Evolutionary conservation across 2,797 vertebrate genomes (phyloP), one percentile per base, ranked within the genome.

Genomic region (Lagocephalus sceleratus): DNA sequence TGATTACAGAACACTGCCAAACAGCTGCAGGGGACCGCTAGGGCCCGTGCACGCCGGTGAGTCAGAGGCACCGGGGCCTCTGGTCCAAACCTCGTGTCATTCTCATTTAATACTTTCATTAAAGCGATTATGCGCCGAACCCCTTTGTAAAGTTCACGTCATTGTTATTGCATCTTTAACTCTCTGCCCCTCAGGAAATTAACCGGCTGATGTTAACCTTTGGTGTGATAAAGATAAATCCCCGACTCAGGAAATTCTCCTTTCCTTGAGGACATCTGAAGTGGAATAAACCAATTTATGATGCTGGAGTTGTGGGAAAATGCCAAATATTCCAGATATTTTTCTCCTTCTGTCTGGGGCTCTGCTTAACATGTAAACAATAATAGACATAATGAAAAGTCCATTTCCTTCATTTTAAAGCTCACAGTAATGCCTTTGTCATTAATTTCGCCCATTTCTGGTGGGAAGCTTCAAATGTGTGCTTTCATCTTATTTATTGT

Each of bases 101-200:
- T 77, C 68, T 60, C 73, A 65, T 82, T 88, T 81, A 78, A 82
- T 84, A 75, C 82, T 84, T 85, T 83, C 69, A 87, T 86, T 86
- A 81, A 77, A 63, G 69, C 58, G 56, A 81, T 85, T 77, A 77
- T 67, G 81, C 71, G 58, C 35, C 52, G 54, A 65, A 46, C 41
- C 62, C 47, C 70, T 67, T 61, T 52, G 10, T 25, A 8, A 16
- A n/a, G 10, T 32, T 40, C 17, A 17, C 68, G 74, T 72, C 64
- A 82, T 76, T 81, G 76, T 78, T 79, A 65, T 49, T 48, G 53
- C 64, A 73, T 74, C 73, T 81, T 67, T 77, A 75, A 68, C 58
- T 63, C 47, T 21, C 47, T 50, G 54, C 76, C 78, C 60, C 5
- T 47, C 5, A 67, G 75, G 72, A 74, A 63, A 79, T 68, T 25